These are phyloP conservation scores for Sus cebifrons DNA, from an alignment of 2,797 vertebrate genomes.

Conservation along the genomic window DNA sequence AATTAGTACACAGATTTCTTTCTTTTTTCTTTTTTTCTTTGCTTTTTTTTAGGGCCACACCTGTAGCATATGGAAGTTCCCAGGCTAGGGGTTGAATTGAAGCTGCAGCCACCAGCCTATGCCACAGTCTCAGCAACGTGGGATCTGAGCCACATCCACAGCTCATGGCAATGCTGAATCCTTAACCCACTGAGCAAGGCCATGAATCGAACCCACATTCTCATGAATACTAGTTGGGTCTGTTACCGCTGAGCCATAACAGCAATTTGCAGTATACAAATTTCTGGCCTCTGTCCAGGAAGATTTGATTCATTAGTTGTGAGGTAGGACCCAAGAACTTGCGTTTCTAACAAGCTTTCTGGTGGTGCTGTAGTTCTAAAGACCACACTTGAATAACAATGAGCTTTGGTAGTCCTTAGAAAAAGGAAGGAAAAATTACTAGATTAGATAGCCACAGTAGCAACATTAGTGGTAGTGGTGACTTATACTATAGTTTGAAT, in stretches of 20 bases:
- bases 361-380: constrained; percentile 17
- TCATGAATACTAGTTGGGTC: no score
- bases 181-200: no score
- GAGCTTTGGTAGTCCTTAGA: neutral
- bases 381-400: neutral
- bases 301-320: neutral
- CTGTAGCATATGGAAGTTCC: no score
- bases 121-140: no score
- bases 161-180: no score
- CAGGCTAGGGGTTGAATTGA: no score
- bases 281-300: neutral
- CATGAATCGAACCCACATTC: no score
- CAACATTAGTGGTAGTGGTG: neutral
- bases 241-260: no score
- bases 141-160: no score
- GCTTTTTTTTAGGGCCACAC: no score
- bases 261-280: neutral
- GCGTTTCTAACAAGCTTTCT: constrained; percentile 39
- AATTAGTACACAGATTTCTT: constrained; percentile 43
- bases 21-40: no score
- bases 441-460: neutral
- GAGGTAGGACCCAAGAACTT: neutral
- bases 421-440: neutral
- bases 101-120: no score
- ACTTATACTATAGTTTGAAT: neutral